Base-by-base conservation (phyloP, 2,113 vertebrate genomes). In the Nothoprocta pentlandii region DNA sequence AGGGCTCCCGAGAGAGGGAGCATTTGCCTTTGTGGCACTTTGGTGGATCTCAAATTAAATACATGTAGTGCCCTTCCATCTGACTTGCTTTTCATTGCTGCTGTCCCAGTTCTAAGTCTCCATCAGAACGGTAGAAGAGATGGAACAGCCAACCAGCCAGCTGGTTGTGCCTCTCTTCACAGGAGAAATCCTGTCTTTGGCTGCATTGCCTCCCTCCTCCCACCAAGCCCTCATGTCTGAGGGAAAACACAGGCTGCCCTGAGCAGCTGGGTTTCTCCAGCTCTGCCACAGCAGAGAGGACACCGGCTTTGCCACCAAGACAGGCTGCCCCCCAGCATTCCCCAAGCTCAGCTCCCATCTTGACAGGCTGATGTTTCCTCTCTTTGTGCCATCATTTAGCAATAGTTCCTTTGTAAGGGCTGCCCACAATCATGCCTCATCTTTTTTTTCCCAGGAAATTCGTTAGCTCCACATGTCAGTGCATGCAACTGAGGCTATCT, bases 141-240 rank as follows among this genome's bases (percentile, higher is more conserved):
- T 92, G 59, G 92, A 96, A 46, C 95, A 96, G n/a, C 54, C 64
- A 93, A 87, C 6, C 90, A 96, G 91, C 59, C 80, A 92, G 58
- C 22, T 67, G 12, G 8, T 3, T 1, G 1, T 64, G 71, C 46
- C 56, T 89, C 62, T 85, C 87, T 68, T 68, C 83, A 19, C 47
- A 53, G 81, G 83, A 94, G 53, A 51, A 71, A 81, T 20, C 32
- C 69, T 41, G 34, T 20, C 46, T 62, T 71, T n/a, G 66, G 32
- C 23, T 47, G 44, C 22, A 16, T 5, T 58, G 75, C 58, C 79
- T 92, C 76, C 32, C 44, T 66, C 36, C 59, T 78, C 25, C 51
- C 42, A 17, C 56, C 6, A 71, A n/a, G 32, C 30, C 59, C 23
- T 4, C 6, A 39, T 39, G 36, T 8, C 36, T 39, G 36, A 39